Evolutionary conservation across 2,888 invertebrate genomes (phyloP), one percentile per base, ranked within the genome.

Genomic region (Balanococcus diminutus): DNA sequence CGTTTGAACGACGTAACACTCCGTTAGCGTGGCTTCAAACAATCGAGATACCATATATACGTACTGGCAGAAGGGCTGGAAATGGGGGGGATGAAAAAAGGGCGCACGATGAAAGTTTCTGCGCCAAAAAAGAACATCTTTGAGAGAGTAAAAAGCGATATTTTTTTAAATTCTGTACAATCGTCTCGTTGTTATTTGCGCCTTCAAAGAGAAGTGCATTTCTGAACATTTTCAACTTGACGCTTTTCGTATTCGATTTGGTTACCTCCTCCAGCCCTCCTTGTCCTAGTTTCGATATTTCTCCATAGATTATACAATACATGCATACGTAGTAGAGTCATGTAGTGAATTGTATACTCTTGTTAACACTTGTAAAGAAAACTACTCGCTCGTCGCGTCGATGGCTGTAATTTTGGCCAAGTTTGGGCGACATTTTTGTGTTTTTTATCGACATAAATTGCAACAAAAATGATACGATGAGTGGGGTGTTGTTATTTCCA

Each of bases 171-270:
- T 67, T 67, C 19, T 19, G 28, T 56, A 56, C 28, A 67, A 67
- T 67, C 61, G 28, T 67, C 28, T 67, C 61, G 61, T 67, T 67
- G 61, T 67, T 67, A 67, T 67, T 67, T 67, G 25, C n/a, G n/a
- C 25, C 61, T 67, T 67, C 61, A 67, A 67, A 67, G 61, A 67
- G 61, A 67, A 67, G 61, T 67, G 61, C 61, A 25, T 67, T 67
- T 67, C n/a, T 67, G 25, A 67, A 67, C 61, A 67, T 67, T 67
- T 67, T 67, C 61, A 67, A 51, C 61, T 28, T n/a, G 61, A 67
- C 61, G 61, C 61, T 67, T 25, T 67, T 67, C n/a, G 25, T 67
- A 67, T 67, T 67, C 61, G 14, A 67, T 67, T 67, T 51, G 51
- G 19, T 14, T 8, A 36, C 36, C 36, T 36, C 36, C 36, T 8